Conservation (phyloP, 2,888 invertebrate genomes). For the Trissoscelio sp. region DNA sequence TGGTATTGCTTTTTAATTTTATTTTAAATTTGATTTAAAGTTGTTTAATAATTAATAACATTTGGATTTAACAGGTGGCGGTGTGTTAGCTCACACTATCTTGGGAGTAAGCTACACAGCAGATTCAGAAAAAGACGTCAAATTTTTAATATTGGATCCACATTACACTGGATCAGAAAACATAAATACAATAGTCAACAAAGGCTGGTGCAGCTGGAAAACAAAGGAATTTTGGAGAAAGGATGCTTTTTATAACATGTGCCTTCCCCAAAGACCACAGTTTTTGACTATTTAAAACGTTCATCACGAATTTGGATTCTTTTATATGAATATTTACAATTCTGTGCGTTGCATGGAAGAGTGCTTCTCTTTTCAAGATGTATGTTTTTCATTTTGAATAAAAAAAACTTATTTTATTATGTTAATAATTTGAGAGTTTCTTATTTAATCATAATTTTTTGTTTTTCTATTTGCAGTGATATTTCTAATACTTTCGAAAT, state of each 20-base stretch:
- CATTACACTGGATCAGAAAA: constrained; percentile 97
- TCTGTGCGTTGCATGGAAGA: constrained; percentile 17
- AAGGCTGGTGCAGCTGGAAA: constrained; percentile 99
- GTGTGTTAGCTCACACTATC: constrained; percentile 98
- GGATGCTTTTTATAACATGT: constrained; percentile 97
- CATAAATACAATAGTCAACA: constrained; percentile 88
- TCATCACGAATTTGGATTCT: constrained; percentile 7
- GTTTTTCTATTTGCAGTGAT: neutral
- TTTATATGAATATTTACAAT: constrained; percentile 41
- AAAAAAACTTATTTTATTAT: constrained; percentile 55
- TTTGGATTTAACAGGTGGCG: constrained; percentile 89
- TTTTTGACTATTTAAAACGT: constrained; percentile 72
- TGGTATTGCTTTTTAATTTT: constrained; percentile 84
- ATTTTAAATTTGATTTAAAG: too few relatives aligned
- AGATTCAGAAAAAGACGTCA: constrained; percentile 88
- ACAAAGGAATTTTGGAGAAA: constrained; percentile 97
- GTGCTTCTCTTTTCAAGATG: constrained; percentile 38
- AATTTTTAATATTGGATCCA: constrained; percentile 98
- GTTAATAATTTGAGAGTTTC: too few relatives aligned
- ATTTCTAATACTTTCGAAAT: too few relatives aligned
- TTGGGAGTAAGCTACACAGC: constrained; percentile 96
- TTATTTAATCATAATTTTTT: too few relatives aligned
- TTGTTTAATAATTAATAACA: neutral
- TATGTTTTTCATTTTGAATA: constrained; percentile 58
- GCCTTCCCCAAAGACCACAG: constrained; percentile 91